phyloP scores from a whole-genome alignment of 2,888 invertebrate genomes.

The Tribolium freemani region DNA sequence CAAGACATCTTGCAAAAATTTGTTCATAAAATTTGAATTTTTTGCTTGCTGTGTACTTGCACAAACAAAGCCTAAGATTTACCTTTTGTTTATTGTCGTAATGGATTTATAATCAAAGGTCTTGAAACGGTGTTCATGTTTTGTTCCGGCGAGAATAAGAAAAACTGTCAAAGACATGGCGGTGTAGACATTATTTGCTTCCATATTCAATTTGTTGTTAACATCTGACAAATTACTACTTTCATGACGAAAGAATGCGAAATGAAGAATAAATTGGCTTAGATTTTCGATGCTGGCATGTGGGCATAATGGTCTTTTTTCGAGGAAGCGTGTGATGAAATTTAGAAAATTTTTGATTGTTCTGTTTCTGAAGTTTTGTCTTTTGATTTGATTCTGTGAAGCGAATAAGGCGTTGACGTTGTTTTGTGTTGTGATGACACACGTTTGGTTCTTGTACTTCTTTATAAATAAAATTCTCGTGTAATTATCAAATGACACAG shows the following conservation, averaged over 20 bases:
- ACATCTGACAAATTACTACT: neutral
- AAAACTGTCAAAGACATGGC: constrained; percentile 2
- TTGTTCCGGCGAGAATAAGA: neutral
- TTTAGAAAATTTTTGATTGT: neutral
- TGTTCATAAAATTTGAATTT: neutral
- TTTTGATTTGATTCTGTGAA: neutral
- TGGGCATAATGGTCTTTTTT: neutral
- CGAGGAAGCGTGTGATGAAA: neutral
- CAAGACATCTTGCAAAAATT: neutral
- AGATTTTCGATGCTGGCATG: neutral
- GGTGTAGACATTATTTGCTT: neutral
- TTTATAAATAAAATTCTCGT: neutral
- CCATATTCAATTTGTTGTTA: neutral
- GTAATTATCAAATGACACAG: constrained; percentile 15
- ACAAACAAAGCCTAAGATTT: constrained; percentile 8
- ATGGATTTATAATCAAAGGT: constrained; percentile 23
- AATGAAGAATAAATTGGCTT: neutral
- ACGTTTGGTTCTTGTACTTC: neutral
- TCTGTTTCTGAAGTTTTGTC: neutral
- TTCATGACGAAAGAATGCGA: neutral
- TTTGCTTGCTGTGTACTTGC: neutral
- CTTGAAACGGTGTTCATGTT: neutral
- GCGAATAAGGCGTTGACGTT: neutral
- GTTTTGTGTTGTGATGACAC: neutral
- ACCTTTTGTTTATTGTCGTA: constrained; percentile 9